Base-by-base conservation (phyloP, 2,113 vertebrate genomes). In the Malaclemys terrapin region DNA sequence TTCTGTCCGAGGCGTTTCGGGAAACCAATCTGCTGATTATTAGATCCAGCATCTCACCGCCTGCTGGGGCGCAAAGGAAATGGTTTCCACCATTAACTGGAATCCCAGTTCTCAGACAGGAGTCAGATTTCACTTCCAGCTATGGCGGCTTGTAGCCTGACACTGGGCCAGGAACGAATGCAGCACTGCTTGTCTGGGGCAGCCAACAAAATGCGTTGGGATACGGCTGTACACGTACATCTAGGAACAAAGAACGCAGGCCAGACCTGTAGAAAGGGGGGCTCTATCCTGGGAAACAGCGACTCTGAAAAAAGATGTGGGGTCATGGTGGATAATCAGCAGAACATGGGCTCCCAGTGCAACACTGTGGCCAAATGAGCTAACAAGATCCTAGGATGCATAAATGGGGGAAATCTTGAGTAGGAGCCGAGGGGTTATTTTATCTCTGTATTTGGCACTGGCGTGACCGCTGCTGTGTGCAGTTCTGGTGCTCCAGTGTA, bases 41-140 rank as follows among this genome's bases (percentile, higher is more conserved):
- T 45, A 1, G 0, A 47, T 13, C 6, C 17, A 52, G 1, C 9
- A 27, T 2, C 38, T 69, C 76, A 20, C 3, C 4, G 3, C 6
- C 57, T 1, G 38, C 3, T 9, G 10, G 76, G 20, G 25, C 6
- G 5, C 56, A 16, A 54, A 78, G 59, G 38, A 78, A 78, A 47
- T 14, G 24, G 11, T 47, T 45, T 27, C 38, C 12, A 24, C 9
- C 75, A 47, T 11, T 24, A 65, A 35, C 31, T 11, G 22, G 45
- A 45, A 12, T 78, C 75, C 75, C 75, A 47, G 10, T 47, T 78
- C 75, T 47, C 45, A 29, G 22, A 4, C 20, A 25, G 22, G 11
- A 25, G 19, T 12, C 75, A 27, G 38, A 11, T 49, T 14, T 12
- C 75, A 6, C 42, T n/a, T 47, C 75, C 75, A 45, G 75, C 42